Evolutionary conservation across 53 echinoderm and acorn worm genomes (phyloP).

Genomic region (Henricia sp.): DNA sequence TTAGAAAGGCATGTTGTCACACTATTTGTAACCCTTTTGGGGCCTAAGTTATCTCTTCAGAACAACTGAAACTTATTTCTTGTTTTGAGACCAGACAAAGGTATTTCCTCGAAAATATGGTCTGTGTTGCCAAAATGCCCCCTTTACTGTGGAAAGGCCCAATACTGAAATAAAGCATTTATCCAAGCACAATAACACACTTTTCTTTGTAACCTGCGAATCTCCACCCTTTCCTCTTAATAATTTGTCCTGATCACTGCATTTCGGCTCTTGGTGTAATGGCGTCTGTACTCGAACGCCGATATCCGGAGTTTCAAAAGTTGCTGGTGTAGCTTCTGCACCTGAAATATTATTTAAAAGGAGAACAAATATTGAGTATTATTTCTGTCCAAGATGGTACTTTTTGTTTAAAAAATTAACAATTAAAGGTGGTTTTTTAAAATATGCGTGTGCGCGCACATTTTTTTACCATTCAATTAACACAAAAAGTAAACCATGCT

Average conservation of each 20-base stretch:
- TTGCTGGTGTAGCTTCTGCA: slow-evolving; percentile 82
- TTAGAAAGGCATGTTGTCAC: too few relatives aligned
- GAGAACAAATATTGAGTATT: not conserved
- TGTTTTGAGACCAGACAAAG: too few relatives aligned
- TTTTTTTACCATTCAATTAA: too few relatives aligned
- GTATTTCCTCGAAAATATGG: too few relatives aligned
- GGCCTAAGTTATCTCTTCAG: too few relatives aligned
- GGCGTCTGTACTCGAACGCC: slow-evolving; percentile 19
- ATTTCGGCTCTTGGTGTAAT: not conserved
- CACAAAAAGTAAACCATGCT: not conserved
- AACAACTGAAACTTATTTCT: too few relatives aligned
- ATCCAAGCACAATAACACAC: not conserved
- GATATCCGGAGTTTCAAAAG: slow-evolving; percentile 92
- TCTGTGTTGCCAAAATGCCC: too few relatives aligned
- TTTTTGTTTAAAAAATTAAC: not conserved
- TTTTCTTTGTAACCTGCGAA: slow-evolving; percentile 3
- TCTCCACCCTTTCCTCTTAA: not conserved
- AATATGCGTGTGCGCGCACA: not conserved
- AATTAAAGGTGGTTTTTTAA: not conserved
- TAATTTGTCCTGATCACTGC: not conserved
- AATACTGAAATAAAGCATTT: not conserved
- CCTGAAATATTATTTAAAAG: not conserved
- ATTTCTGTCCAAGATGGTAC: too few relatives aligned
- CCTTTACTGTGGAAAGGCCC: too few relatives aligned
- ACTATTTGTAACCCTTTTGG: too few relatives aligned